These are phyloP conservation scores for Ciconia nigra DNA, from an alignment of 2,797 vertebrate species.

Conservation along the genomic window DNA sequence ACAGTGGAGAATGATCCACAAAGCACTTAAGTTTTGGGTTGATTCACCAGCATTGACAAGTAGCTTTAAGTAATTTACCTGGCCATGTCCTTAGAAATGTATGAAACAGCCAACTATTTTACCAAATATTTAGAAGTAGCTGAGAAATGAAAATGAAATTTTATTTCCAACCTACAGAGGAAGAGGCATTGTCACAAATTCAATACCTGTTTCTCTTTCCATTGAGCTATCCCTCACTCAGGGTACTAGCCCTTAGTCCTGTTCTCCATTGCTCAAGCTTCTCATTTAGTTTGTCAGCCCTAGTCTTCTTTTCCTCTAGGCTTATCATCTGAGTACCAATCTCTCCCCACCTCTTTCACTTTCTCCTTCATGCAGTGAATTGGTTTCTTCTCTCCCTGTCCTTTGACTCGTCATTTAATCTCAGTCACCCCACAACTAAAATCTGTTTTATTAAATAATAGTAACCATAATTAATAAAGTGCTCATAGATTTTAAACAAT, in stretches of 20 bases:
- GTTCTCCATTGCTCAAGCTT: not conserved
- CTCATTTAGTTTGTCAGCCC: not conserved
- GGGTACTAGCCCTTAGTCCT: not conserved
- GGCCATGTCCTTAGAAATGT: not conserved
- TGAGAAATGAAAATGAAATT: not conserved
- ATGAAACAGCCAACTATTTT: not conserved
- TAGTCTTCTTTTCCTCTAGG: not conserved
- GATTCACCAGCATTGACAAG: not conserved
- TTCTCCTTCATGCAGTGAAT: not conserved
- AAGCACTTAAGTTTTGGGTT: not conserved
- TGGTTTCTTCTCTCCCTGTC: not conserved
- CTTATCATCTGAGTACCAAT: not conserved
- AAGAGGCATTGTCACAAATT: not conserved
- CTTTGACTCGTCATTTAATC: not conserved
- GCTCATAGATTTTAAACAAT: not conserved
- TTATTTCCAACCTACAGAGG: not conserved
- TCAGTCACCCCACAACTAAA: not conserved
- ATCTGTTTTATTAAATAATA: not conserved
- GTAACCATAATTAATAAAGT: not conserved
- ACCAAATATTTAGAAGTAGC: not conserved
- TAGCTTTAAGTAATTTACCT: not conserved
- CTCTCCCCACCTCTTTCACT: not conserved
- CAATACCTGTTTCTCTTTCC: not conserved
- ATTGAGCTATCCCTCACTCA: not conserved
- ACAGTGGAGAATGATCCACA: not conserved